Evolutionary conservation across 2,888 invertebrate genomes (phyloP), one percentile per base, ranked within the genome.

Genomic region (Diplolepis rosae): DNA sequence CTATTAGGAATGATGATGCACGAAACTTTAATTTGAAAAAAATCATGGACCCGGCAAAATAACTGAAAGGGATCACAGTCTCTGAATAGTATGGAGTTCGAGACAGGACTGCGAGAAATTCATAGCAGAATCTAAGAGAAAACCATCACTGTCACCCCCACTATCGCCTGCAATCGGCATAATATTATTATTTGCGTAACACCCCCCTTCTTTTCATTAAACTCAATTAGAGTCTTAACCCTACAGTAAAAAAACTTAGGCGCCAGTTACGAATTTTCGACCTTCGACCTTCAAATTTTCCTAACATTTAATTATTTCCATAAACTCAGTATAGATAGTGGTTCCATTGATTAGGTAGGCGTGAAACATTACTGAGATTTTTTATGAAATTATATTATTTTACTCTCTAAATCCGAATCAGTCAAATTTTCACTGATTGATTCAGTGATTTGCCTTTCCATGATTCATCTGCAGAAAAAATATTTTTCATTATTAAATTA

Each of bases 51-150:
- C 6, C 7, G n/a, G 6, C 18, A 54, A 1, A 54, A 54, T 30
- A 18, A 54, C 4, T 15, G 30, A 18, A 15, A 18, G 30, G 18
- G 18, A 30, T 28, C 39, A 61, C 32, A 67, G 22, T 4, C 32
- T 27, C 65, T 42, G 54, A 4, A 66, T 1, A 7, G 70, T 66
- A 56, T 77, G 77, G 75, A 77, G 83, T 80, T 61, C 72, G 74
- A 48, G 73, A 73, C 74, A 78, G 77, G 75, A 83, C 79, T 80
- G 80, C 70, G 75, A 68, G 79, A 76, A 76, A 81, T 77, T 76
- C 74, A 74, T 76, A 70, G 73, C 71, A 75, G 78, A 80, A 79
- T 80, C 76, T 77, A 70, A 72, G 77, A 82, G 81, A 77, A 83
- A 83, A 82, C 80, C 76, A 69, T 75, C 51, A 61, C 68, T 52